Conservation (phyloP, 2,797 vertebrate species). For the Artibeus lituratus region DNA sequence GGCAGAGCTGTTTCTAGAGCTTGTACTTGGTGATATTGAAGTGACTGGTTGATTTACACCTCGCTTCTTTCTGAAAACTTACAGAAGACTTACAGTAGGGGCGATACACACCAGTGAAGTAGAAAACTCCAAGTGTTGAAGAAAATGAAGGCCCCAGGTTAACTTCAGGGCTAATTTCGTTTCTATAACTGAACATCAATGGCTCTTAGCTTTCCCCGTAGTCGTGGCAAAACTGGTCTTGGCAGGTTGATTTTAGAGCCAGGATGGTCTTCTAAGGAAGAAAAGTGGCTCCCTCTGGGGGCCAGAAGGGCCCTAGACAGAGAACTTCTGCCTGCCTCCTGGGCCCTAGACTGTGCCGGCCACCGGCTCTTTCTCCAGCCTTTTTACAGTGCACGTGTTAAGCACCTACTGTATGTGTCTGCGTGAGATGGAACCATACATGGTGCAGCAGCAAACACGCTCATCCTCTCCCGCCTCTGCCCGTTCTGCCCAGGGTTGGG, state of each 20-base stretch:
- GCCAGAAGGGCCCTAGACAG: too few relatives aligned
- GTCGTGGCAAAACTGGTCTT: too few relatives aligned
- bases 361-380: not conserved
- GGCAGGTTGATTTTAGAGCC: not conserved
- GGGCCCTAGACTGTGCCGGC: not conserved
- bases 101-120: not conserved
- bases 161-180: not conserved
- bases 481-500: not conserved
- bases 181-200: not conserved
- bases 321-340: not conserved
- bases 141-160: not conserved
- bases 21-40: too few relatives aligned
- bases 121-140: not conserved
- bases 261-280: not conserved
- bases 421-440: rapidly evolving
- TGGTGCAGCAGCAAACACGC: not conserved
- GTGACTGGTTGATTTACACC: not conserved
- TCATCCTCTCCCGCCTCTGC: not conserved
- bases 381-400: not conserved
- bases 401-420: not conserved
- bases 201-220: not conserved
- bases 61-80: not conserved
- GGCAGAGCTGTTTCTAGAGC: not conserved
- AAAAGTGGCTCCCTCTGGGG: not conserved
- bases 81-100: not conserved